Percentiles rank a stretch among this genome's conserved stretches.
Evolutionary conservation across 2,888 invertebrate genomes (phyloP).

Genomic region (Pimpla rufipes): DNA sequence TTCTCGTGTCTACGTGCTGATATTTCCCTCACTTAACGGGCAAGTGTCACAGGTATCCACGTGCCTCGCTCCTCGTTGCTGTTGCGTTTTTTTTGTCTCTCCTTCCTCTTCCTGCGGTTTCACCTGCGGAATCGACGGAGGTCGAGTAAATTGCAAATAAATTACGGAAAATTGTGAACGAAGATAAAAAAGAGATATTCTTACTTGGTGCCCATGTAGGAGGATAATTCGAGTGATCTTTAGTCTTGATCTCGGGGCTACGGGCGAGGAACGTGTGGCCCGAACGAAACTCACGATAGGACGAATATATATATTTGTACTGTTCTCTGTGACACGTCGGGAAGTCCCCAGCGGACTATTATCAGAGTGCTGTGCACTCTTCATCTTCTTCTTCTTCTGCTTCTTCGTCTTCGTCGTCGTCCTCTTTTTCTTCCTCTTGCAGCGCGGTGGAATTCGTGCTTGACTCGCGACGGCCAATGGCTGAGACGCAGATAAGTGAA

Average conservation of each 20-base stretch:
- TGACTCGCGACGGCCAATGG: constrained; percentile 7
- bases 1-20: constrained; percentile 25
- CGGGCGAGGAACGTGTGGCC: constrained; percentile 1
- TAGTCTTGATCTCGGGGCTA: neutral
- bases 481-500: constrained; percentile 18
- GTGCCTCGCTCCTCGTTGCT: neutral
- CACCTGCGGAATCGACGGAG: neutral
- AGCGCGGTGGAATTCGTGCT: constrained; percentile 7
- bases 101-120: neutral
- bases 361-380: constrained; percentile 27
- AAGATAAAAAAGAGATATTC: neutral
- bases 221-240: constrained; percentile 32
- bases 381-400: constrained; percentile 15
- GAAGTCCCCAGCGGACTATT: constrained; percentile 55
- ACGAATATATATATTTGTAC: constrained; percentile 41
- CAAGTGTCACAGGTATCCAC: constrained; percentile 9
- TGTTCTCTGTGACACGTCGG: constrained; percentile 39
- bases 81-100: neutral
- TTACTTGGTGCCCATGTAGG: neutral
- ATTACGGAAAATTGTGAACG: neutral
- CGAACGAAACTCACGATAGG: constrained; percentile 3
- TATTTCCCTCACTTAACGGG: neutral
- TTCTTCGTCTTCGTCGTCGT: neutral
- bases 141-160: neutral
- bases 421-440: neutral